Base-by-base conservation (phyloP, 2,113 vertebrate species). In the Fregata magnificens region DNA sequence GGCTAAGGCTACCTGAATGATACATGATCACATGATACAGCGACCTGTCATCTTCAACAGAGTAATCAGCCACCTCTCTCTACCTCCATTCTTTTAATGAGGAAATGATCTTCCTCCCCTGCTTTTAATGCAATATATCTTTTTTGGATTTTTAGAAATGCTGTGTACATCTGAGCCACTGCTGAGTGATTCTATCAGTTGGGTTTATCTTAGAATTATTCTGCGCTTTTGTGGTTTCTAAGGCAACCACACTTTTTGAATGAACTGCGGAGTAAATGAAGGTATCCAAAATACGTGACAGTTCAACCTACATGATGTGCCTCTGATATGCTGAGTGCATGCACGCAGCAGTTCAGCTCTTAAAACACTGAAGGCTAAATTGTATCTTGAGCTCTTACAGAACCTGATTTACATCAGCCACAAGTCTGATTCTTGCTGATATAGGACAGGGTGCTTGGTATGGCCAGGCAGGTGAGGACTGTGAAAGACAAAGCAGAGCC, bases 231-330 rank as follows among this genome's bases (percentile, higher is more conserved):
- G 32, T 89, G 73, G 96, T 97, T 97, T 95, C 96, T 96, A 96
- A 95, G 93, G 95, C 96, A 96, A 94, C 93, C 63, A 36, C 55
- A 66, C 40, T 95, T 96, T 80, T 86, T 97, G 86, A 96, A 96
- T 97, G 95, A 97, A 78, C 81, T 31, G 50, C 29, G 8, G 84
- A 88, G 62, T 93, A 96, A 96, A 90, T 92, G 82, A 92, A 95
- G 82, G 88, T 96, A 92, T 90, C 92, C 66, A 85, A 96, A 95
- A 93, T 70, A 93, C 14, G 66, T 94, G 90, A 91, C 86, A 59
- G 74, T 29, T 88, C 53, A 83, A 17, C 49, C 82, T 73, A 45
- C 55, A 18, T 7, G 47, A 77, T 42, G 40, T 67, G 45, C 32
- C n/a, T 85, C 59, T 80, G 84, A 61, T 66, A 9, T 18, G 22